A percentile compares a stretch with the other conserved stretches of the same genome.
Conservation (phyloP, 2,113 vertebrate species). For the Cavia porcellus region DNA sequence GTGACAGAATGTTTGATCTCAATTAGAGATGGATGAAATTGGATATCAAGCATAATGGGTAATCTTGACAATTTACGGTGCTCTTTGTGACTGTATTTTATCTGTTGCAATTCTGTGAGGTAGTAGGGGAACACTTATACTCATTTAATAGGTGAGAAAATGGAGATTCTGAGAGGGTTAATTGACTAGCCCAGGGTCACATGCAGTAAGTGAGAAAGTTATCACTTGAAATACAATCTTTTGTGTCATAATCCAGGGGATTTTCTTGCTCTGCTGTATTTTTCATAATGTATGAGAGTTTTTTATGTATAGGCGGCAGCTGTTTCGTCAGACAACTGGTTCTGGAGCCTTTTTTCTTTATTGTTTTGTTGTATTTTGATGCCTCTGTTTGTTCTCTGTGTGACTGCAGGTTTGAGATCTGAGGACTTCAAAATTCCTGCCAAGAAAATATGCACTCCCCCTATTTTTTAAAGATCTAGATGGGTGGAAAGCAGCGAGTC, state of each 20-base stretch:
- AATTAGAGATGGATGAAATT: conserved; percentile 18
- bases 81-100: conserved; percentile 19
- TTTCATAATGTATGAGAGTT: neutral
- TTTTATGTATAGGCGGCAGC: neutral
- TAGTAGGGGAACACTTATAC: neutral
- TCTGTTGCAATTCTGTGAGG: conserved; percentile 31
- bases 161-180: conserved; percentile 55
- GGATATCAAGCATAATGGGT: neutral
- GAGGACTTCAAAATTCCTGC: conserved; percentile 21
- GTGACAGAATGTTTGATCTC: neutral
- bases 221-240: conserved; percentile 46
- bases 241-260: conserved; percentile 21
- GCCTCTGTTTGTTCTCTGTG: neutral
- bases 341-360: neutral
- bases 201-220: conserved; percentile 53
- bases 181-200: conserved; percentile 50
- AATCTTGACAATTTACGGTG: neutral
- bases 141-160: conserved; percentile 60
- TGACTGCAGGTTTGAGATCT: neutral
- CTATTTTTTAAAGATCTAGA: neutral
- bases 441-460: neutral
- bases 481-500: neutral
- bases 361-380: conserved; percentile 36
- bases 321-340: conserved; percentile 12
- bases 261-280: neutral